Percentiles rank a stretch among this genome's conserved stretches.
Evolutionary conservation across 2,797 vertebrate genomes (phyloP).

Genomic region (Scolopax bukidnonensis): DNA sequence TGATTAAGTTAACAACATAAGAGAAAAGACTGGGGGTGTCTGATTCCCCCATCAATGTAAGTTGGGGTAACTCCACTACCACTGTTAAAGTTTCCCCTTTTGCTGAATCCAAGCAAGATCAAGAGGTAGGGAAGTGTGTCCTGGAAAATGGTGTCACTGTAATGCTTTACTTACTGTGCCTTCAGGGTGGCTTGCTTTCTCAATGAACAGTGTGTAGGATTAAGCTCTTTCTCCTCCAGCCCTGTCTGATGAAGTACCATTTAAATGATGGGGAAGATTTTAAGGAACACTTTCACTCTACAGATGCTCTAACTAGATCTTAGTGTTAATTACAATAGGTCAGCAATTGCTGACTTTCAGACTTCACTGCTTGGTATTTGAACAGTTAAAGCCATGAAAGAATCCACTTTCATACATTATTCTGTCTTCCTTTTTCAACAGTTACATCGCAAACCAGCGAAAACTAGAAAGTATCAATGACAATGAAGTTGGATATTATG

Average conservation of each 20-base stretch:
- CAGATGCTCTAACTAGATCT: not conserved
- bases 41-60: not conserved
- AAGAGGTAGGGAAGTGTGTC: not conserved
- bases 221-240: not conserved
- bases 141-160: not conserved
- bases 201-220: not conserved
- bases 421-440: slow-evolving; percentile 74
- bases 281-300: not conserved
- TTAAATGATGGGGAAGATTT: not conserved
- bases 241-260: not conserved
- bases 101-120: not conserved
- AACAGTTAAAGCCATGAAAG: not conserved
- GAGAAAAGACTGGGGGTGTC: not conserved
- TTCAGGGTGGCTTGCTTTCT: not conserved
- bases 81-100: not conserved
- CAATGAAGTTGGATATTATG: slow-evolving; percentile 90
- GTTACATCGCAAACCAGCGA: slow-evolving; percentile 94
- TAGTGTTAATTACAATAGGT: not conserved
- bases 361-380: not conserved
- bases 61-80: not conserved
- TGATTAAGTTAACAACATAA: not conserved
- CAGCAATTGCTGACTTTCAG: not conserved
- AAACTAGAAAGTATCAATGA: slow-evolving; percentile 93
- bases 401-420: not conserved
- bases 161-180: not conserved